Conservation (phyloP, 2,113 vertebrate genomes). For the Arvicanthis niloticus region DNA sequence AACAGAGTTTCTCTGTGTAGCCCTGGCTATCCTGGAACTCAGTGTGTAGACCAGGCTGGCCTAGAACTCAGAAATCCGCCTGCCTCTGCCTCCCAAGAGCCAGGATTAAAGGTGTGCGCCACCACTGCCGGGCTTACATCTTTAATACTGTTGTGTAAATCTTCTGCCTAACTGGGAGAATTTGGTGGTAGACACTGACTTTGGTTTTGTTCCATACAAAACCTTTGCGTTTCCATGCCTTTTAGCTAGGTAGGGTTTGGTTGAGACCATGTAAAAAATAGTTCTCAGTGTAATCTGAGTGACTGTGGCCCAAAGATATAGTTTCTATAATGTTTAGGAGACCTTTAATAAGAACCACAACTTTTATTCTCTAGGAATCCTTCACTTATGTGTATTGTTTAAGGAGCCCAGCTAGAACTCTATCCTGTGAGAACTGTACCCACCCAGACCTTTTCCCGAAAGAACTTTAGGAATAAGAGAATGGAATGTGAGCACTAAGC, state of each 20-base stretch:
- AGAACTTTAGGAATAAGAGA: neutral
- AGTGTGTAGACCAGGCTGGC: no score
- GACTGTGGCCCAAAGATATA: neutral
- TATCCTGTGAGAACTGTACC: neutral
- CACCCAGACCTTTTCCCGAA: neutral
- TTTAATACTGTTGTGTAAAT: neutral
- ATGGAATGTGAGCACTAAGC: neutral
- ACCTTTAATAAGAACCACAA: neutral
- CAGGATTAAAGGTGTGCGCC: no score
- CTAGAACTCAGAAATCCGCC: no score
- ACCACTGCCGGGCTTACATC: no score
- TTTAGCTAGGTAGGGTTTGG: neutral
- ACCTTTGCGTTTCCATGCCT: neutral
- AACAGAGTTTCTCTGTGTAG: no score
- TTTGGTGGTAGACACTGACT: neutral
- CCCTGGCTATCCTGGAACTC: no score
- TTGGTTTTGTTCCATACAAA: neutral
- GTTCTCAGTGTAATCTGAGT: neutral
- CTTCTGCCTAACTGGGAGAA: conserved; percentile 5
- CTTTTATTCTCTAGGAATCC: neutral
- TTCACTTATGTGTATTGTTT: neutral
- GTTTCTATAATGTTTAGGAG: neutral
- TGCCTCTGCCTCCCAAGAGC: no score
- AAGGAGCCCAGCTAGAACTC: neutral
- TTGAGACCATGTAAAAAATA: neutral